These are phyloP conservation scores for Origma solitaria DNA, from an alignment of 2,113 vertebrate species.

Conservation along the genomic window DNA sequence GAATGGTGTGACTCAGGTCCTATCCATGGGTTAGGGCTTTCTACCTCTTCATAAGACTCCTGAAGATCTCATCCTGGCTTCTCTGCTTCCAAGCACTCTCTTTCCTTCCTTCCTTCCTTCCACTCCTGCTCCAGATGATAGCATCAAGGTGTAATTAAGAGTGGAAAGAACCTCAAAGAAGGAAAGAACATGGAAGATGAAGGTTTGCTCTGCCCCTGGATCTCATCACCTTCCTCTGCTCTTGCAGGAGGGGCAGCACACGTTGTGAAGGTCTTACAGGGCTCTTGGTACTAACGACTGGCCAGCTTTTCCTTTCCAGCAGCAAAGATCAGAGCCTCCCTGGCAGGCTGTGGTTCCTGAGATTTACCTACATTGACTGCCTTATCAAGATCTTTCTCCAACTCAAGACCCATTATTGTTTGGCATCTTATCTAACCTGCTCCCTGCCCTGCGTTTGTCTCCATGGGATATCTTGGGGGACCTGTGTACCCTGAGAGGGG, in stretches of 20 bases:
- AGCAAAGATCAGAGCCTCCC: neutral
- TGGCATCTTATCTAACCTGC: neutral
- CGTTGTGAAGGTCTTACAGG: rapidly evolving
- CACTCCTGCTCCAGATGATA: neutral
- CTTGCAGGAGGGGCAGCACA: rapidly evolving
- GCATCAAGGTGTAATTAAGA: neutral
- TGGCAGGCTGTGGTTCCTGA: neutral
- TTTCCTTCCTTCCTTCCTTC: neutral
- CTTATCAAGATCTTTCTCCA: neutral
- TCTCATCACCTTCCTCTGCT: rapidly evolving
- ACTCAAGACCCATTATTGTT: neutral
- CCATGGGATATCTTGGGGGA: neutral
- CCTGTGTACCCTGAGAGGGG: rapidly evolving
- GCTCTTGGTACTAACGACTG: neutral
- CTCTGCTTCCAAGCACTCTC: neutral
- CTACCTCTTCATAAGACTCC: neutral
- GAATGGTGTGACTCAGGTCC: neutral
- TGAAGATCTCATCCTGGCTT: neutral
- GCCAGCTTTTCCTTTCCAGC: neutral
- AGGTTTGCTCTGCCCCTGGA: neutral
- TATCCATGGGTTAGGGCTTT: neutral
- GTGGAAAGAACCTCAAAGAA: neutral
- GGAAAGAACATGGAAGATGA: neutral
- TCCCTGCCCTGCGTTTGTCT: rapidly evolving
- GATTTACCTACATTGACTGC: rapidly evolving